Evolutionary conservation across 1,140 invertebrate genomes (phyloP).

Genomic region (Trachymyrmex cornetzi): DNA sequence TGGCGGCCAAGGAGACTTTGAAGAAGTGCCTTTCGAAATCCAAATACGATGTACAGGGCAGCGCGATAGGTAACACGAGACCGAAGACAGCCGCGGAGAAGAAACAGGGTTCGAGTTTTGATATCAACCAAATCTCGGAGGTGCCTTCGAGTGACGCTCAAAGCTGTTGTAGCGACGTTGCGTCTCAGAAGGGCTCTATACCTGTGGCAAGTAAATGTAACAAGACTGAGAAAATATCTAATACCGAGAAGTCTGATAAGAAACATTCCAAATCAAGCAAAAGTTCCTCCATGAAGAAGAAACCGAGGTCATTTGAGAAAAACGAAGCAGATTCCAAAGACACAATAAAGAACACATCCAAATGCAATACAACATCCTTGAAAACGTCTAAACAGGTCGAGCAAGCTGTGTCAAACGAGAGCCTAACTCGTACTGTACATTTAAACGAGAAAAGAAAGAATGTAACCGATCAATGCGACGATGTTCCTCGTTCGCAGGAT

Average conservation of each 20-base stretch:
- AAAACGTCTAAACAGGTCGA: conserved; percentile 60
- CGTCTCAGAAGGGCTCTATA: background rate
- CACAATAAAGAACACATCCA: background rate
- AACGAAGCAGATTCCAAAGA: conserved; percentile 25
- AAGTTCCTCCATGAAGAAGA: conserved; percentile 17
- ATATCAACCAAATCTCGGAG: conserved; percentile 36
- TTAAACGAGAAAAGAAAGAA: conserved; percentile 34
- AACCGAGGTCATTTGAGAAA: conserved; percentile 4
- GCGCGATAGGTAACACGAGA: conserved; percentile 71
- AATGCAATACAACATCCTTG: conserved; percentile 70
- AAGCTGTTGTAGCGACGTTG: background rate
- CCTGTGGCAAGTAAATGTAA: background rate
- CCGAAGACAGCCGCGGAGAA: conserved; percentile 80
- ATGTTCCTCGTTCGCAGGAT: background rate
- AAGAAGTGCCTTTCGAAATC: conserved; percentile 81
- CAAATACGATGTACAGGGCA: conserved; percentile 36
- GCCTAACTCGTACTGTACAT: background rate
- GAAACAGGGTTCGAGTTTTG: conserved; percentile 75
- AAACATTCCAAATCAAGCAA: conserved; percentile 46
- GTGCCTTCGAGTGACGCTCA: background rate
- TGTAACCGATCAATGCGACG: background rate
- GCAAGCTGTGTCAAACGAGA: conserved; percentile 27
- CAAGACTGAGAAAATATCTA: conserved; percentile 3
- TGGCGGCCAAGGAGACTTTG: conserved; percentile 85
- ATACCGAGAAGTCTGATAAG: conserved; percentile 43